These are phyloP conservation scores for Ahaetulla prasina DNA, from an alignment of 2,113 vertebrate species.

Conservation along the genomic window DNA sequence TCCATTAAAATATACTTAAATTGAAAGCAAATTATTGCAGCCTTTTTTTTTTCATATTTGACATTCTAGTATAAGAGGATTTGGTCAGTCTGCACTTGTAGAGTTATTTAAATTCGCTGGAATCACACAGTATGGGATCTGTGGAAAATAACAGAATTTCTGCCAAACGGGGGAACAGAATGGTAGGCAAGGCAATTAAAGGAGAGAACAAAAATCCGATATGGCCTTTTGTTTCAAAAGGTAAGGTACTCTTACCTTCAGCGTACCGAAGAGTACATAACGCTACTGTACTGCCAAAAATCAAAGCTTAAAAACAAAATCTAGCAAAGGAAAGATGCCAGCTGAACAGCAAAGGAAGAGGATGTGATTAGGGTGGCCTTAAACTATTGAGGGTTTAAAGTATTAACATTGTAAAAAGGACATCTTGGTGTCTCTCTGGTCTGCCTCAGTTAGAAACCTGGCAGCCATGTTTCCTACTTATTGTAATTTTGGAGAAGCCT, in stretches of 20 bases:
- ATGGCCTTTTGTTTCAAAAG: background rate
- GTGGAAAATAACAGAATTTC: background rate
- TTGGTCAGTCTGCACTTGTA: background rate
- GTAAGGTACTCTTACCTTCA: no score
- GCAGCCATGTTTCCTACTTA: background rate
- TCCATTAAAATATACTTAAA: background rate
- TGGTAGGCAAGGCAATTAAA: background rate
- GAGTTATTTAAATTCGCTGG: background rate
- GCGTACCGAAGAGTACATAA: no score
- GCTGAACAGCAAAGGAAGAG: background rate
- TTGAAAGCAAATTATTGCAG: background rate
- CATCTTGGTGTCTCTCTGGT: background rate
- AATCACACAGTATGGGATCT: background rate
- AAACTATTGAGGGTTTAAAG: background rate
- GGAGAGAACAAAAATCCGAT: background rate
- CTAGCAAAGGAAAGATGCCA: background rate
- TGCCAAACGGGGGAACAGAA: background rate
- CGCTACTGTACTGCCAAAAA: background rate
- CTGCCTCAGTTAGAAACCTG: background rate
- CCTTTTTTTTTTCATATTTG: background rate
- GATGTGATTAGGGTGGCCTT: background rate
- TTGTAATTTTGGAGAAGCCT: background rate
- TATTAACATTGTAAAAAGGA: background rate
- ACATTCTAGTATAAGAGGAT: background rate
- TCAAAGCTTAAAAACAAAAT: background rate